Conservation (phyloP, 2,888 invertebrate species). For the Physocephala rufipes region DNA sequence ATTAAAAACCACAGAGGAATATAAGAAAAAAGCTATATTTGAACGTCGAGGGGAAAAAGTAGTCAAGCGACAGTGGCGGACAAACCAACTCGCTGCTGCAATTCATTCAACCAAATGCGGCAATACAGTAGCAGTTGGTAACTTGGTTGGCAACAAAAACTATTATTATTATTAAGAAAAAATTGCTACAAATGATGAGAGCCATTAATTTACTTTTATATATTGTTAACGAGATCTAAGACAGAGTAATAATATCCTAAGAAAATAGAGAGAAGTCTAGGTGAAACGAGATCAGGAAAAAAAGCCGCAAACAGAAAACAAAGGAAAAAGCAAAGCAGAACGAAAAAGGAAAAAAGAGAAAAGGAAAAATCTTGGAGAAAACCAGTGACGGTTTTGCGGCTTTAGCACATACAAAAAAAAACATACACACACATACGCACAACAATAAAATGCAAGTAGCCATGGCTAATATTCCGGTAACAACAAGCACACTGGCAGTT, state of each 20-base stretch:
- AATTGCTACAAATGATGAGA: constrained; percentile 55
- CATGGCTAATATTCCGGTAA: constrained; percentile 22
- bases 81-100: no score
- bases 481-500: constrained; percentile 19
- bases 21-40: no score
- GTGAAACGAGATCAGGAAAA: constrained; percentile 4
- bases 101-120: background rate
- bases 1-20: no score
- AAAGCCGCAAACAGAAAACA: background rate
- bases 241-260: constrained; percentile 54
- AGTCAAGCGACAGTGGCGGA: no score
- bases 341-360: constrained; percentile 40
- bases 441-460: constrained; percentile 30
- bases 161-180: constrained; percentile 53
- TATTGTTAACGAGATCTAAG: constrained; percentile 34
- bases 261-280: constrained; percentile 21
- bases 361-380: background rate
- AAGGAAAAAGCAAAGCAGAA: constrained; percentile 42
- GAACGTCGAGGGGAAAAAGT: no score
- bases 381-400: constrained; percentile 11
- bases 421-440: constrained; percentile 20
- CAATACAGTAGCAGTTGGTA: constrained; percentile 43
- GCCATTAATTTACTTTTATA: constrained; percentile 51
- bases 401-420: no score
- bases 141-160: constrained; percentile 32